These are phyloP conservation scores for Atherix ibis DNA, from an alignment of 2,888 invertebrate genomes.

Conservation along the genomic window DNA sequence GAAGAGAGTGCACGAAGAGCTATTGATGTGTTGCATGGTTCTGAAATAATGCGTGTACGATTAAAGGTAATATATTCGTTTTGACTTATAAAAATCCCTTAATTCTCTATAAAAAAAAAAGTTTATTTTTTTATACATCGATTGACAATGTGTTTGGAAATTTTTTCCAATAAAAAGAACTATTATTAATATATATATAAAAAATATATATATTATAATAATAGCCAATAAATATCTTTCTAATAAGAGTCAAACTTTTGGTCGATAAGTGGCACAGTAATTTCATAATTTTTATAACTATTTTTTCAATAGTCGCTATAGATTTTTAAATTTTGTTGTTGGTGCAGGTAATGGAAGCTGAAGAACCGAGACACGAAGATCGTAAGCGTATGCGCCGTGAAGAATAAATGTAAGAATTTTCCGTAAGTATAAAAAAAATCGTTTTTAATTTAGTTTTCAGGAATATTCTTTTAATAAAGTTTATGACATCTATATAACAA, in stretches of 20 bases:
- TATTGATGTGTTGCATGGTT: conserved; percentile 53
- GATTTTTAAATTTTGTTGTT: background rate
- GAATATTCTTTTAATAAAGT: too few species aligned
- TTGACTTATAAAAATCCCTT: too few species aligned
- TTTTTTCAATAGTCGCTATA: background rate
- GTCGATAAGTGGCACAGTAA: too few species aligned
- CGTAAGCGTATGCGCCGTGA: conserved; percentile 23
- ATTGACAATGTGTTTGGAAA: too few species aligned
- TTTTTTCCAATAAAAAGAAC: too few species aligned
- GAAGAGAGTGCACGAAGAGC: conserved; percentile 46
- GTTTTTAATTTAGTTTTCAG: too few species aligned
- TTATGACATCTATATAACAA: too few species aligned
- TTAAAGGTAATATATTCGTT: too few species aligned
- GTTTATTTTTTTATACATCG: too few species aligned
- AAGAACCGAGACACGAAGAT: conserved; percentile 40
- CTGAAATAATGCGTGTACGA: conserved; percentile 72
- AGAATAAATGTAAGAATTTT: conserved; percentile 3
- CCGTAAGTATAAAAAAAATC: background rate
- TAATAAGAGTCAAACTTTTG: too few species aligned
- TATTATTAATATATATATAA: background rate
- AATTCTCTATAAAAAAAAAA: too few species aligned
- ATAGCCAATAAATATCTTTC: too few species aligned
- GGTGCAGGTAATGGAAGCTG: conserved; percentile 66
- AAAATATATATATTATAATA: background rate
- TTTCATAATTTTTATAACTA: conserved; percentile 1